Evolutionary conservation across 2,113 vertebrate species (phyloP), one percentile per base, ranked within the genome.

Genomic region (Galeopterus variegatus): DNA sequence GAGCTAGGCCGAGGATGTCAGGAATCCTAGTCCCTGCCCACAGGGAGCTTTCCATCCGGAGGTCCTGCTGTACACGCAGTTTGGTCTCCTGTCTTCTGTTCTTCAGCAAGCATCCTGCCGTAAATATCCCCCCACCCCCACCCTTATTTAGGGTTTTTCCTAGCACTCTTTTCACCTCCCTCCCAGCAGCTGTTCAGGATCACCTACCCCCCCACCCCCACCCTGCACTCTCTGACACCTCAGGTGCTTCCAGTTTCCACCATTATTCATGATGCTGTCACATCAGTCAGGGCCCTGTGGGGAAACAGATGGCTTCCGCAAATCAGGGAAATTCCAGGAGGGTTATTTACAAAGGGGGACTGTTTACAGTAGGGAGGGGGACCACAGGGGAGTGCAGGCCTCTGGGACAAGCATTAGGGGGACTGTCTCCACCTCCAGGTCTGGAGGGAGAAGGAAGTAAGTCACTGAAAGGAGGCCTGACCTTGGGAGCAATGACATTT

Each of bases 241-340:
- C 89, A 90, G 93, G 96, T 82, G 76, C 88, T 95, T 95, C 93
- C 85, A 79, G 90, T 41, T 92, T 62, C 60, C 72, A 17, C 58
- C 26, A 18, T 82, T 88, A 60, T 48, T 94, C 70, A 23, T 4
- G 58, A 52, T 6, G 12, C 83, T 67, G 77, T 85, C 95, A n/a
- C 45, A 5, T 41, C 67, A 60, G 31, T 12, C 87, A 24, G 41
- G 19, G 69, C 54, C 91, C 83, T 6, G 0, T 79, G 94, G 93
- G 97, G 83, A 94, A 96, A 82, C 95, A 96, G 96, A 97, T 96
- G 97, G 96, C 95, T 97, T 96, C 97, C 79, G 82, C 79, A 12
- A 88, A 56, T 21, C 5, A 33, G 93, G 96, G 97, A 85, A 96
- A 94, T 94, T 97, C 95, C 96, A n/a, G 77, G 93, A 96, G 76